Evolutionary conservation across 2,888 invertebrate genomes (phyloP).

Genomic region (Brachynemurus nebulosus): DNA sequence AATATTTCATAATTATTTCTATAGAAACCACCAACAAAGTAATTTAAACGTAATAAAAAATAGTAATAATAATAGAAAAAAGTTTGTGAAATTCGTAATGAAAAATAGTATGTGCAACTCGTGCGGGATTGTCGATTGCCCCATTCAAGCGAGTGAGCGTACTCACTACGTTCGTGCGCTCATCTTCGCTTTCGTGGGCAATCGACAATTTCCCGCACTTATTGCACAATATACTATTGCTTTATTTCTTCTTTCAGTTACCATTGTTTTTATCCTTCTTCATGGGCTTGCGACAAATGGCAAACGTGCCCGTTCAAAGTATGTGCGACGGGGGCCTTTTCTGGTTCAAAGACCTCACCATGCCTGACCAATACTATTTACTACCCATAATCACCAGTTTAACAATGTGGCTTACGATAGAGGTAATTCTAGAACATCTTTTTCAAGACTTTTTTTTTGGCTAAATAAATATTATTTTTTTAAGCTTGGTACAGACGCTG

Average conservation of each 20-base stretch:
- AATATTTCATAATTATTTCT: no score
- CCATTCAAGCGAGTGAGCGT: no score
- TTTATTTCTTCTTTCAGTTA: constrained; percentile 32
- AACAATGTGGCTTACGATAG: constrained; percentile 70
- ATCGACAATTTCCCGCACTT: no score
- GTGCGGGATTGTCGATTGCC: no score
- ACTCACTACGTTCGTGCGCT: no score
- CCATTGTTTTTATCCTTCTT: constrained; percentile 91
- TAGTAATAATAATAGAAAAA: no score
- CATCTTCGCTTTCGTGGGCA: no score
- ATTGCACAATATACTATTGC: no score
- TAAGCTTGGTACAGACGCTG: constrained; percentile 53
- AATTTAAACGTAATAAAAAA: no score
- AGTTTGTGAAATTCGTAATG: no score
- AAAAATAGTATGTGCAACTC: no score
- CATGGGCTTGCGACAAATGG: constrained; percentile 75
- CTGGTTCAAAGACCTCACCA: constrained; percentile 89
- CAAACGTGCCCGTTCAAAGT: constrained; percentile 81
- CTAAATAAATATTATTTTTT: constrained; percentile 3
- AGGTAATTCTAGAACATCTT: constrained; percentile 32
- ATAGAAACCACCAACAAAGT: no score
- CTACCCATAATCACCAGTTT: constrained; percentile 74
- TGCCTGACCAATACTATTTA: constrained; percentile 77
- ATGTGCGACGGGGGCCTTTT: constrained; percentile 74
- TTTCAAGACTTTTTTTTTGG: not conserved